Base-by-base conservation (phyloP, 2,888 invertebrate genomes). In the Blastobasis adustella region DNA sequence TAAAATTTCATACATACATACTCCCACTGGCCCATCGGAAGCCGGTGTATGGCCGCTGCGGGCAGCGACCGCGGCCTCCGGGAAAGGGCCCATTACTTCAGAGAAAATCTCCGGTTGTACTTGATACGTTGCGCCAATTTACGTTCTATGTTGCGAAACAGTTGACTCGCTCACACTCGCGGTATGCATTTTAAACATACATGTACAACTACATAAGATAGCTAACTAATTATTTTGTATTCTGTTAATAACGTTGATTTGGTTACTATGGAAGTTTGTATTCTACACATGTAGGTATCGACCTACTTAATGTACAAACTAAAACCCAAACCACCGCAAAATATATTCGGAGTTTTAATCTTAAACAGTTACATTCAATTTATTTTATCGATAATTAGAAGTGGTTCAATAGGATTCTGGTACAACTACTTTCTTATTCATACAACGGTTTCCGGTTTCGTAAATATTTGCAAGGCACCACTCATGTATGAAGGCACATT, bases 21-120 rank as follows among this genome's bases (percentile, higher is more conserved):
- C 50, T 50, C 48, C 49, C 55, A 61, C 58, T 59, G 54, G 58
- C 57, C 60, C 58, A 59, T 64, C 66, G 68, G 67, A 66, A 67
- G 65, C 65, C 60, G 59, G 49, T 48, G 65, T 64, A 60, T 64
- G 61, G 57, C 54, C 59, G 58, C 62, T 68, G 57, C 63, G 61
- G 64, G 58, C 55, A 57, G 59, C 65, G 63, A 63, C 65, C 63
- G 53, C 64, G 63, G 62, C 66, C 66, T 69, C 70, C 75, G 69
- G 73, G 73, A 78, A 75, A 72, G 65, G 56, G 59, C 57, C 62
- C 59, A 71, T 73, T 73, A 73, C 59, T 62, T 62, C 64, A 62
- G 62, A 66, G 66, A 71, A 73, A 72, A 70, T 67, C 59, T 61
- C 73, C 71, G 68, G 63, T 62, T 56, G 51, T 54, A 55, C 49